Conservation (phyloP, 2,797 vertebrate species). For the Myotis pilosus region DNA sequence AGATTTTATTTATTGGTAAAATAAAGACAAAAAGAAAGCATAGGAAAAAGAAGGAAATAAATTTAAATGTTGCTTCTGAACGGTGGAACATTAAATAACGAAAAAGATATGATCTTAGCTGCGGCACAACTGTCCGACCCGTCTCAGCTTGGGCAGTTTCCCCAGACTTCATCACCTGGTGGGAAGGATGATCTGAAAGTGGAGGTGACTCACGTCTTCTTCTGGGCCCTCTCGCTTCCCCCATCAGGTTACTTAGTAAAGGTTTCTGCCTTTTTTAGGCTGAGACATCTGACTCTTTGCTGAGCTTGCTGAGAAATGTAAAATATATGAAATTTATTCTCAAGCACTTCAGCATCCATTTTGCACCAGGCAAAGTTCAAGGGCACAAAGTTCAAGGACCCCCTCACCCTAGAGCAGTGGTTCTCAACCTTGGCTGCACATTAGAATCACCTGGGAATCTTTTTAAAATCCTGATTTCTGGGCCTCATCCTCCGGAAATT, state of each 20-base stretch:
- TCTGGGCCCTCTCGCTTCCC: background rate
- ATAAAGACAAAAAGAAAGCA: background rate
- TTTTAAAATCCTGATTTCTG: too few species aligned
- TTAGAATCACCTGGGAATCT: too few species aligned
- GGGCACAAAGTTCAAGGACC: background rate
- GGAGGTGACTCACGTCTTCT: background rate
- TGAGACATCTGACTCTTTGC: background rate
- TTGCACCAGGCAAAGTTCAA: background rate
- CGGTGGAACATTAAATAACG: background rate
- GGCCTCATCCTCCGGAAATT: too few species aligned
- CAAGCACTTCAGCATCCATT: background rate
- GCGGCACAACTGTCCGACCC: fast-evolving
- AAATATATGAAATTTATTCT: background rate
- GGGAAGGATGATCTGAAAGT: background rate
- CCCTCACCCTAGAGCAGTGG: background rate
- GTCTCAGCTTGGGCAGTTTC: background rate
- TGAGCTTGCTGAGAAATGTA: background rate
- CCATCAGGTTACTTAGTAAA: background rate
- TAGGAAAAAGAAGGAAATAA: background rate
- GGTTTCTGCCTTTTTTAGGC: background rate
- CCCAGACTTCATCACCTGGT: background rate
- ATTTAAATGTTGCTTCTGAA: background rate
- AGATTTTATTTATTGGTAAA: background rate
- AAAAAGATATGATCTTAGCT: background rate
- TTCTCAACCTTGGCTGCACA: too few species aligned